Percentiles rank a stretch among this genome's conserved stretches.
phyloP scores from a whole-genome alignment of 2,797 vertebrate species.

The Typhlichthys eigenmanni region DNA sequence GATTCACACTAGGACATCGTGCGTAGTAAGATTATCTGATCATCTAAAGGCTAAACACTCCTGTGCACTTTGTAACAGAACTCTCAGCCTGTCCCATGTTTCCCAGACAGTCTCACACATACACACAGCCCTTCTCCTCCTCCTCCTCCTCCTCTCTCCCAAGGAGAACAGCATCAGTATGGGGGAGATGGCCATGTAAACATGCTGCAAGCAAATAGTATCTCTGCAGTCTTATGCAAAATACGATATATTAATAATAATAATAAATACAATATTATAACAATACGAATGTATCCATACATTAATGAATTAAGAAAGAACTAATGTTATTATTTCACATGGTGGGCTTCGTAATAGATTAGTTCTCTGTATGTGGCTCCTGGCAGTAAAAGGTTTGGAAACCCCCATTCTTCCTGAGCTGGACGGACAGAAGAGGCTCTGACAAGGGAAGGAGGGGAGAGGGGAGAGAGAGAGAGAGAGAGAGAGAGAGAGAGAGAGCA shows the following conservation, averaged over 20 bases:
- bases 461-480: background rate
- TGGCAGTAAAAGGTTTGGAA: too few species aligned
- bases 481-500: constrained; percentile 8
- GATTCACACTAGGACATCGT: background rate
- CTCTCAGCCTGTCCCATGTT: background rate
- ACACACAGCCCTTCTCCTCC: background rate
- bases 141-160: background rate
- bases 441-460: constrained; percentile 19
- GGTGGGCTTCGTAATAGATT: too few species aligned
- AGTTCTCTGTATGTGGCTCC: too few species aligned
- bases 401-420: background rate
- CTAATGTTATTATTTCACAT: too few species aligned
- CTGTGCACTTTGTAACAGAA: background rate
- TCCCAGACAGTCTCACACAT: background rate
- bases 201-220: too few species aligned
- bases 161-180: constrained; percentile 4
- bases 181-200: background rate
- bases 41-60: background rate
- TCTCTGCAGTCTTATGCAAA: too few species aligned
- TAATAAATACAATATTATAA: too few species aligned
- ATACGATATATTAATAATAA: too few species aligned
- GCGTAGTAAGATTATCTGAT: background rate
- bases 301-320: too few species aligned
- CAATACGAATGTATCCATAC: too few species aligned
- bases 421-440: constrained; percentile 24